These are phyloP conservation scores for Heliconius sara DNA, from an alignment of 2,888 invertebrate species.

Conservation along the genomic window DNA sequence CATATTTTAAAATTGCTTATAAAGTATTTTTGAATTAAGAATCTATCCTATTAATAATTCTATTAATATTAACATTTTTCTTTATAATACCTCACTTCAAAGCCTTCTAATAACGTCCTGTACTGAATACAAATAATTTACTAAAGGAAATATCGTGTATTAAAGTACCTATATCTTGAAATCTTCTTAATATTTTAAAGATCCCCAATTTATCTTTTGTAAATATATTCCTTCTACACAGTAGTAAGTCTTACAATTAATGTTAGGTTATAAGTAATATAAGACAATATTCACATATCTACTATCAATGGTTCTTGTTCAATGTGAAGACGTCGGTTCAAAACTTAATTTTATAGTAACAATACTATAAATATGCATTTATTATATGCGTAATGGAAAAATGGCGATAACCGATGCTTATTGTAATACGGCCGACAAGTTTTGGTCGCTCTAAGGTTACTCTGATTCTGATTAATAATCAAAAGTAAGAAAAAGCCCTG, in stretches of 20 bases:
- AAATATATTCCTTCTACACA: slow-evolving; percentile 17
- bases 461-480: background rate
- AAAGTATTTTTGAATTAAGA: background rate
- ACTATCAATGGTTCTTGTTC: background rate
- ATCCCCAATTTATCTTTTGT: slow-evolving; percentile 1
- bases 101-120: slow-evolving; percentile 13
- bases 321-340: background rate
- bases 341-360: background rate
- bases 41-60: background rate
- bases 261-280: background rate
- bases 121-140: background rate
- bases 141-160: slow-evolving; percentile 1
- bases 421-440: background rate
- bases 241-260: background rate
- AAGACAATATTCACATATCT: background rate
- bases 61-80: background rate
- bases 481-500: no score
- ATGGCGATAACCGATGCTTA: background rate
- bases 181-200: background rate
- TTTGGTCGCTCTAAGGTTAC: background rate
- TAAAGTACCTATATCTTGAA: background rate
- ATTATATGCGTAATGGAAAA: background rate
- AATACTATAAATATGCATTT: background rate
- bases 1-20: background rate
- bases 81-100: slow-evolving; percentile 11